Conservation (phyloP, 2,797 vertebrate species). For the Tokudaia tokunoshimensis region DNA sequence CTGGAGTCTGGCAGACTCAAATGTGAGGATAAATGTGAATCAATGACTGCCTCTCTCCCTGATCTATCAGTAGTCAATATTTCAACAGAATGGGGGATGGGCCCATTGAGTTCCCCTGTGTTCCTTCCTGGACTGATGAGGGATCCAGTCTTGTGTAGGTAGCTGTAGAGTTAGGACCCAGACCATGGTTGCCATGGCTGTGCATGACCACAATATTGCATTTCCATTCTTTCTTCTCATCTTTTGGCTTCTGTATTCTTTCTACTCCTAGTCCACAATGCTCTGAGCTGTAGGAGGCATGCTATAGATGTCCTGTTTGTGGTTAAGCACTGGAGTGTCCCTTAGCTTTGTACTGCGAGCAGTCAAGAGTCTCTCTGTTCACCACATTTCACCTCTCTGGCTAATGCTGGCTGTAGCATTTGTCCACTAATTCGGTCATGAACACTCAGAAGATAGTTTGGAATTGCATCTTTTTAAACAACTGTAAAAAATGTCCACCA, state of each 20-base stretch:
- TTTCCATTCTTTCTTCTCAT: background rate
- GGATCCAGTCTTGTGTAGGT: too few species aligned
- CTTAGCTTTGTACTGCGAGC: background rate
- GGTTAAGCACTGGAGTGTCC: too few species aligned
- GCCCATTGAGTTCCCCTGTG: background rate
- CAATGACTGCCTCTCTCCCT: background rate
- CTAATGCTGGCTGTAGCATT: too few species aligned
- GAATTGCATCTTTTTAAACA: too few species aligned
- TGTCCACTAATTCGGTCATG: too few species aligned
- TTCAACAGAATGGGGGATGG: background rate
- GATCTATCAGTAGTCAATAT: background rate
- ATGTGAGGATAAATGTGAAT: background rate
- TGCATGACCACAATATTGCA: too few species aligned
- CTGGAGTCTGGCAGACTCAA: too few species aligned
- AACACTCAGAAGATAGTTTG: too few species aligned
- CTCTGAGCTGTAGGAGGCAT: background rate
- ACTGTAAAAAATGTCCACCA: too few species aligned
- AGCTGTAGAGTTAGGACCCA: background rate
- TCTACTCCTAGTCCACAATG: background rate
- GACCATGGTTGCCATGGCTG: background rate
- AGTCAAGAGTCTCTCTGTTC: background rate
- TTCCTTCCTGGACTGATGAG: background rate
- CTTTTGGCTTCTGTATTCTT: background rate
- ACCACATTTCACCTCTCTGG: background rate
- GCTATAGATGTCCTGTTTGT: background rate